Evolutionary conservation across 2,113 vertebrate genomes (phyloP).

Genomic region (Polypterus bichir): DNA sequence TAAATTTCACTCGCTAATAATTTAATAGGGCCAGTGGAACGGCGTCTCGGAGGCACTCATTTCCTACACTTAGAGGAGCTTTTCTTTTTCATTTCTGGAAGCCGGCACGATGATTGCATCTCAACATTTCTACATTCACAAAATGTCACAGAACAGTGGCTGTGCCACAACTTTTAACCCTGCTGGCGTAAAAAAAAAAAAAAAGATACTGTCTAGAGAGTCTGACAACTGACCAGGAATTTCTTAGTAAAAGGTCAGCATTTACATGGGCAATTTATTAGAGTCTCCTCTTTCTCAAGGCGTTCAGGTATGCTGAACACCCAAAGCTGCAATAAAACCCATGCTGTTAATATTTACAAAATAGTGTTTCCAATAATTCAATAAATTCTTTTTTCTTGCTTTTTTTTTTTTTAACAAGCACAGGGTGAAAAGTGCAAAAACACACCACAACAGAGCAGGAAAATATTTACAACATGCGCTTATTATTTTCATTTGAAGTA

Average conservation of each 20-base stretch:
- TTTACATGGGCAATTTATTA: conserved; percentile 24
- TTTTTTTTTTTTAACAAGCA: conserved; percentile 25
- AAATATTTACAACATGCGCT: conserved; percentile 33
- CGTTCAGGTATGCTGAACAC: conserved; percentile 12
- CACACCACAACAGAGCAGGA: conserved; percentile 33
- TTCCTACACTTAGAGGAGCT: not conserved
- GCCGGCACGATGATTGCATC: not conserved
- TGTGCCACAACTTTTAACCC: conserved; percentile 1
- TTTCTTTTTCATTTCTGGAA: conserved; percentile 8
- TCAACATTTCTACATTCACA: conserved; percentile 5
- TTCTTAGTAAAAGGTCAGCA: conserved; percentile 16
- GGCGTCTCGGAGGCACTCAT: not conserved
- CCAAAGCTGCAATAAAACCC: conserved; percentile 22
- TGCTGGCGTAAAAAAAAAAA: not conserved
- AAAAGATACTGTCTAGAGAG: not conserved
- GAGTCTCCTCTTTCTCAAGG: conserved; percentile 15
- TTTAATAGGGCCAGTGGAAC: not conserved
- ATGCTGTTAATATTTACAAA: conserved; percentile 26
- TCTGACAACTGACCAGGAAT: not conserved
- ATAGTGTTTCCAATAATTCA: conserved; percentile 24
- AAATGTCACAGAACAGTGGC: not conserved
- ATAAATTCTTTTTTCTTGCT: conserved; percentile 26
- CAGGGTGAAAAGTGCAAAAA: conserved; percentile 40
- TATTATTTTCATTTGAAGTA: conserved; percentile 33
- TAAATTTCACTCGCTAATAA: not conserved